Percentiles rank a stretch among this genome's conserved stretches.
phyloP scores from a whole-genome alignment of 2,797 vertebrate species.

The Pseudotriccus pelzelni region DNA sequence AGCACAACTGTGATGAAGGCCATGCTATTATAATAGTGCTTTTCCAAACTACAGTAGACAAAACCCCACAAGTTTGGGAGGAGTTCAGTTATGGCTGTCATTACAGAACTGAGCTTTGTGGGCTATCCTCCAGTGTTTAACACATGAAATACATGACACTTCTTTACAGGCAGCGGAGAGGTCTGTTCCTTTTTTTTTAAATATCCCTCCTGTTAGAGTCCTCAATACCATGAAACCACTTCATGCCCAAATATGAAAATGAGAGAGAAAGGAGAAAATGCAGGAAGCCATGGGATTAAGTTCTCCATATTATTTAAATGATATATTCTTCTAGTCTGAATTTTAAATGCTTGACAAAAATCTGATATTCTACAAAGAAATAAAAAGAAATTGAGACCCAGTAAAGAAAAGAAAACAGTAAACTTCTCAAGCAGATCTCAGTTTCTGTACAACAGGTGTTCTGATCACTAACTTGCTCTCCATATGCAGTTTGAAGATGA shows the following conservation, averaged over 20 bases:
- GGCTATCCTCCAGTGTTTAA: neutral
- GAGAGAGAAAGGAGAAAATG: neutral
- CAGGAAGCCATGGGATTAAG: neutral
- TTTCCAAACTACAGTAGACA: neutral
- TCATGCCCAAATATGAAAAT: neutral
- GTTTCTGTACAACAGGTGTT: neutral
- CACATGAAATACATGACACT: neutral
- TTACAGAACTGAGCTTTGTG: neutral
- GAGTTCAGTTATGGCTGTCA: neutral
- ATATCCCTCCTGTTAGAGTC: neutral
- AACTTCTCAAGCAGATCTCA: neutral
- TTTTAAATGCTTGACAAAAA: neutral
- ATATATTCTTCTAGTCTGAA: neutral
- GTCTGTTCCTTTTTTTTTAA: neutral
- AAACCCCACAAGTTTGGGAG: neutral
- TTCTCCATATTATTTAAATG: neutral
- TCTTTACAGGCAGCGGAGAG: neutral
- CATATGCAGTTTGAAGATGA: conserved; percentile 90
- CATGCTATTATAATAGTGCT: neutral
- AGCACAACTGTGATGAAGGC: neutral
- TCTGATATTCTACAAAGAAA: neutral
- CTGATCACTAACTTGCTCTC: conserved; percentile 87
- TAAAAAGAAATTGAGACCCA: neutral
- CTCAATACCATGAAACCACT: neutral
- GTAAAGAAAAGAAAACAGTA: neutral